Evolutionary conservation across 2,113 vertebrate species (phyloP).

Genomic region (Psophia crepitans): DNA sequence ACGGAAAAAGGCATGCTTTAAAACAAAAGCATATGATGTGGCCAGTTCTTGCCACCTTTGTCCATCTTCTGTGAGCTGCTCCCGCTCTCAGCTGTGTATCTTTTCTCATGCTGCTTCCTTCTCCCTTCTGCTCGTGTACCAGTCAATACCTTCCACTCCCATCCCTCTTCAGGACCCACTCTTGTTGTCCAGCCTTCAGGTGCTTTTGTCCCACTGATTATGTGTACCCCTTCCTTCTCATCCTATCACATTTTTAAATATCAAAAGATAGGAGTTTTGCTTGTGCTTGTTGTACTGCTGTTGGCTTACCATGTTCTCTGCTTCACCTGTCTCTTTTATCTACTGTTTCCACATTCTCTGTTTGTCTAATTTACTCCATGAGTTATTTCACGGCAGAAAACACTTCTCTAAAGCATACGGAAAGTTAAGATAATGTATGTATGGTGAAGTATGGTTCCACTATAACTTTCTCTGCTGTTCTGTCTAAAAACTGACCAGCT

Average conservation of each 20-base stretch:
- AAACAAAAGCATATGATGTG: neutral
- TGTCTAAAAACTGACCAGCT: neutral
- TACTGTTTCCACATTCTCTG: neutral
- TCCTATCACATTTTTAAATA: neutral
- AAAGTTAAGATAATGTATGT: neutral
- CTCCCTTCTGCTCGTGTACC: neutral
- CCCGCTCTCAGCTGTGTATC: neutral
- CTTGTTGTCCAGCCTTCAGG: neutral
- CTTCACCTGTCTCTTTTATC: neutral
- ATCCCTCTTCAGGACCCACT: neutral
- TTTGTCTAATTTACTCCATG: neutral
- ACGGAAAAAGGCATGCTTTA: neutral
- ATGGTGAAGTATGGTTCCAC: neutral
- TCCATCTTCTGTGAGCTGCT: neutral
- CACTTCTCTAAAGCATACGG: neutral
- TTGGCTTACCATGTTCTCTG: neutral
- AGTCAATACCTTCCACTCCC: neutral
- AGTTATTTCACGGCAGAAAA: neutral
- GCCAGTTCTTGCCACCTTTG: neutral
- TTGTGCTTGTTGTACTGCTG: neutral
- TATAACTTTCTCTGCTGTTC: neutral
- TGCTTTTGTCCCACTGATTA: neutral
- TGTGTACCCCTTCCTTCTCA: neutral
- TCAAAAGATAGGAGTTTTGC: neutral
- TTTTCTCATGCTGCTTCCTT: neutral